These are phyloP conservation scores for Drosophila macrospina DNA, from an alignment of 2,888 invertebrate species.

Conservation along the genomic window DNA sequence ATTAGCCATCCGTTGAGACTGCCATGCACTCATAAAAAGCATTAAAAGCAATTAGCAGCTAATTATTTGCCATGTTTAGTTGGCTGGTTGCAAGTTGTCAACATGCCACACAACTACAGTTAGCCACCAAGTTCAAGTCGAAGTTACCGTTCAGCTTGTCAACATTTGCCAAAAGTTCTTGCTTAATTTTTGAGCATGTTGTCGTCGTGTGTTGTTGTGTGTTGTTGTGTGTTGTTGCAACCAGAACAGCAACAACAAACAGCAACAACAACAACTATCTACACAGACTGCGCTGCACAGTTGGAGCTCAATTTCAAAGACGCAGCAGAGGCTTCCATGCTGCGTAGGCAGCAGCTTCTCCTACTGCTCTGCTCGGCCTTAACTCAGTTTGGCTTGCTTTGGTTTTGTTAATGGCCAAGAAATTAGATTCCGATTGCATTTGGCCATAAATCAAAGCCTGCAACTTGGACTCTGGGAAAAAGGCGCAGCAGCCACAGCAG, in stretches of 20 bases:
- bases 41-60: conserved; percentile 71
- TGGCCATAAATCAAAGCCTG: conserved; percentile 72
- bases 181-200: conserved; percentile 59
- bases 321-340: conserved; percentile 39
- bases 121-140: conserved; percentile 45
- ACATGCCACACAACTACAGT: conserved; percentile 56
- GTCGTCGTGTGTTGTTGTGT: no score
- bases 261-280: conserved; percentile 21
- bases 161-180: conserved; percentile 67
- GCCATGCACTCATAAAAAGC: conserved; percentile 55
- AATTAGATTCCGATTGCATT: conserved; percentile 78
- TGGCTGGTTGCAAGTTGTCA: conserved; percentile 46
- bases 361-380: conserved; percentile 21
- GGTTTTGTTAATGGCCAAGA: conserved; percentile 78
- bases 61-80: conserved; percentile 66
- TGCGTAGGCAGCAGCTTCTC: conserved; percentile 65
- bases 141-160: conserved; percentile 70
- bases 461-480: conserved; percentile 61
- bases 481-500: conserved; percentile 24
- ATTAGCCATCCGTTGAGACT: conserved; percentile 23
- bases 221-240: conserved; percentile 11
- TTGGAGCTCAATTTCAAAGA: conserved; percentile 56
- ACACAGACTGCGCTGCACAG: conserved; percentile 32
- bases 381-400: conserved; percentile 43
- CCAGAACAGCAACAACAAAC: conserved; percentile 15